phyloP scores from a whole-genome alignment of 2,888 invertebrate species.

The Cordylochernes scorpioides region DNA sequence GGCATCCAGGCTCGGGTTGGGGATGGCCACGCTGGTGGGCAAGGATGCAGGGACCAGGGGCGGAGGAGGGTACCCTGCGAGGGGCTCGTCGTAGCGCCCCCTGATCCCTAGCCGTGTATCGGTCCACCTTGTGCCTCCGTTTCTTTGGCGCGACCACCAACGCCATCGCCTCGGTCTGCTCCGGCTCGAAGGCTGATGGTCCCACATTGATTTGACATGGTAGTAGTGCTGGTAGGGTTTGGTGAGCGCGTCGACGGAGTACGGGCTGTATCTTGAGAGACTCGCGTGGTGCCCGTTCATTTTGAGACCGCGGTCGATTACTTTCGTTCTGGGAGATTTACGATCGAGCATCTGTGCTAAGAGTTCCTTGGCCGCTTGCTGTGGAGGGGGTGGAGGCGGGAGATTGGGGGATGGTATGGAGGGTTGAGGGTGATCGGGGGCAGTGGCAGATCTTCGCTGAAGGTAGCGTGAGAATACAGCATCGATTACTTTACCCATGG shows the following conservation, averaged over 20 bases:
- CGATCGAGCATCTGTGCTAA: conserved; percentile 29
- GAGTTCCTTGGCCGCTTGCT: too few relatives aligned
- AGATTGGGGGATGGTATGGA: too few relatives aligned
- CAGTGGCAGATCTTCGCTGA: conserved; percentile 28
- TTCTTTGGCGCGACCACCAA: conserved; percentile 84
- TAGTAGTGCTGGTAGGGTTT: conserved; percentile 10
- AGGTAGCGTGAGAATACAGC: conserved; percentile 47
- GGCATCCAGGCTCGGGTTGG: conserved; percentile 76
- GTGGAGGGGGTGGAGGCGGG: too few relatives aligned
- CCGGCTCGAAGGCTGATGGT: conserved; percentile 26
- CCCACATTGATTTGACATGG: too few relatives aligned
- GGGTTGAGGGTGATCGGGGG: conserved; percentile 4
- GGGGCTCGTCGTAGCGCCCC: conserved; percentile 6
- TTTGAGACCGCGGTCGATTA: conserved; percentile 32
- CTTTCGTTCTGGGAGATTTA: conserved; percentile 53
- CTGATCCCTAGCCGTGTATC: conserved; percentile 72
- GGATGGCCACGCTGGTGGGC: conserved; percentile 84
- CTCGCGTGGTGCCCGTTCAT: conserved; percentile 9
- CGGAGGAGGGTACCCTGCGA: conserved; percentile 28
- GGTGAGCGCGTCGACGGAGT: conserved; percentile 10
- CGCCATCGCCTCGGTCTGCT: conserved; percentile 77
- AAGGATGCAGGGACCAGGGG: conserved; percentile 63
- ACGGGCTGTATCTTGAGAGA: conserved; percentile 9
- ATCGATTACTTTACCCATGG: conserved; percentile 56
- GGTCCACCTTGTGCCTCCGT: conserved; percentile 82